Conservation (phyloP, 2,888 invertebrate genomes). For the Apantesis nais region DNA sequence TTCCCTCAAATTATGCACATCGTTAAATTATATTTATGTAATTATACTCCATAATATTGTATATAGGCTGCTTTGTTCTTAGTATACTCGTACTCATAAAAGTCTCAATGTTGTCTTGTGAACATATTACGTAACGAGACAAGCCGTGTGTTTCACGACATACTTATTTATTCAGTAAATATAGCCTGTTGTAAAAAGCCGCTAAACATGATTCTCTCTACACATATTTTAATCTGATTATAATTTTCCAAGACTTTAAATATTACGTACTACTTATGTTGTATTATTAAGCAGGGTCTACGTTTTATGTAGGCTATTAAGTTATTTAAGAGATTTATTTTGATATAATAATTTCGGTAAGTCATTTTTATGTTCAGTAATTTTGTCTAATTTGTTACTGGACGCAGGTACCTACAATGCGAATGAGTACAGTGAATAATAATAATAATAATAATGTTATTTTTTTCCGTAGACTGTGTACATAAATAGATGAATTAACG, state of each 20-base stretch:
- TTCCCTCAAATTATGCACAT: constrained; percentile 30
- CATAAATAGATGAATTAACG: background rate
- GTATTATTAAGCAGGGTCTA: constrained; percentile 75
- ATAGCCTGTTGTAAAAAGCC: constrained; percentile 34
- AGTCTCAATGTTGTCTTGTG: constrained; percentile 25
- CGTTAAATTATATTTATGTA: constrained; percentile 33
- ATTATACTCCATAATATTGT: constrained; percentile 39
- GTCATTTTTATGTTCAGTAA: constrained; percentile 47
- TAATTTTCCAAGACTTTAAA: constrained; percentile 52
- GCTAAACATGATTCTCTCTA: constrained; percentile 35
- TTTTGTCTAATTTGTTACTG: constrained; percentile 37
- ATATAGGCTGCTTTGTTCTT: constrained; percentile 35
- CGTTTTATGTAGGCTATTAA: constrained; percentile 83
- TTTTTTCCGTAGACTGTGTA: constrained; percentile 20
- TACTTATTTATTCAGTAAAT: constrained; percentile 41
- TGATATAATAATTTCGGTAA: constrained; percentile 56
- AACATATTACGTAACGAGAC: constrained; percentile 26
- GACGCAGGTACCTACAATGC: constrained; percentile 28
- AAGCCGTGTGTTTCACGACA: constrained; percentile 23
- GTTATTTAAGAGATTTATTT: constrained; percentile 70
- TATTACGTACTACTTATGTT: constrained; percentile 62
- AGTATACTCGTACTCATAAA: constrained; percentile 20
- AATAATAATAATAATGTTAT: constrained; percentile 17
- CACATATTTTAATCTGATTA: constrained; percentile 42
- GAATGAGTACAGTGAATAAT: constrained; percentile 22